Base-by-base conservation (phyloP, 2,797 vertebrate species). In the Bradypodion pumilum region DNA sequence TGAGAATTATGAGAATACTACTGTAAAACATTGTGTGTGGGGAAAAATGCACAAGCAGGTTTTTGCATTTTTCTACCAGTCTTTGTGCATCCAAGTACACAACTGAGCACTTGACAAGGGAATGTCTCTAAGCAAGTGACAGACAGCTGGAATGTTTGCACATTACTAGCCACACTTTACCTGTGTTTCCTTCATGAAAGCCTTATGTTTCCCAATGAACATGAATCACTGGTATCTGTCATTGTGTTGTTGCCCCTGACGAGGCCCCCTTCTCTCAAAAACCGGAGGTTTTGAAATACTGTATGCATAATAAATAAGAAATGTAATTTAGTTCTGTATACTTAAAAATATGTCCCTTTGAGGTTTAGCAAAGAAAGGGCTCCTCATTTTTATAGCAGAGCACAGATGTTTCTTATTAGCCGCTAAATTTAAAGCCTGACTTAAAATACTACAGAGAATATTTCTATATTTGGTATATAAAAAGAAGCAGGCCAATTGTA, bases 391-490 rank as follows among this genome's bases (percentile, higher is more conserved):
- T 82, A 91, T 85, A 49, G 16, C 35, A 77, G 75, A 77, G 44
- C 52, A 81, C 80, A 85, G 3, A 15, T 90, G 82, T 90, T 91
- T 88, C 82, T 89, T 88, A 49, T 90, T 92, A 88, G 1, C 82
- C 87, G 74, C 87, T 85, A 91, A 86, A 85, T 78, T 85, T 49
- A 79, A 62, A 62, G 16, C 7, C 9, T 87, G 32, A 89, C 89
- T 93, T 92, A 3, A 84, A 87, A 90, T 86, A 86, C 84, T 82
- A 0, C 32, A 29, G 3, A 80, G 2, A 2, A 2, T 89, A 90
- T 78, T 86, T 56, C 68, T 87, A 77, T 90, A 87, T 88, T 81
- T 89, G n/a, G 29, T 82, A 32, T 73, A 85, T 89, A 90, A 90
- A 78, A 63, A 90, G 63, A 85, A 89, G 78, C 83, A 80, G 56